A percentile compares a stretch with the other conserved stretches of the same genome.
These are phyloP conservation scores for Cottus gobio DNA, from an alignment of 2,113 vertebrate species.

Conservation along the genomic window DNA sequence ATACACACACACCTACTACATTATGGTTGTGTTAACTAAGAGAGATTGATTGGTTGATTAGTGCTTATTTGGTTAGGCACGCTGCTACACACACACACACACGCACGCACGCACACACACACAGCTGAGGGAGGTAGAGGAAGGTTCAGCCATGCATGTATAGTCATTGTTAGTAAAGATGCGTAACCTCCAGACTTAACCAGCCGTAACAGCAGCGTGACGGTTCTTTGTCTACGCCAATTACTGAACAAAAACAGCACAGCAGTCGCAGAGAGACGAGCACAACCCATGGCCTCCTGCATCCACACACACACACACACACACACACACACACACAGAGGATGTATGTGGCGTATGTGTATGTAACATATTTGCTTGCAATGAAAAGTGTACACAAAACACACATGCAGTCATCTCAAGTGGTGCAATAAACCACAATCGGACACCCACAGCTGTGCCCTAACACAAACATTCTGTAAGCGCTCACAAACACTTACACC, in stretches of 20 bases:
- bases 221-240: constrained; percentile 78
- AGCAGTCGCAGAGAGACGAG: constrained; percentile 51
- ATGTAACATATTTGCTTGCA: constrained; percentile 33
- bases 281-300: constrained; percentile 65
- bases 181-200: constrained; percentile 78
- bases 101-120: constrained; percentile 40
- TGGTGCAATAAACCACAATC: constrained; percentile 67
- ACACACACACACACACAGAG: background rate
- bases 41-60: constrained; percentile 40
- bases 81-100: constrained; percentile 24
- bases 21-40: constrained; percentile 20
- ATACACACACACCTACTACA: constrained; percentile 30
- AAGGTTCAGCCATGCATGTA: constrained; percentile 76
- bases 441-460: constrained; percentile 75
- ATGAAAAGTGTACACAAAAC: constrained; percentile 23
- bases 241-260: constrained; percentile 76
- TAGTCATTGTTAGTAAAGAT: constrained; percentile 79
- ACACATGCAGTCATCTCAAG: constrained; percentile 49
- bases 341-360: constrained; percentile 27
- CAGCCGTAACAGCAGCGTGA: constrained; percentile 77
- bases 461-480: constrained; percentile 73
- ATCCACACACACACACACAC: constrained; percentile 40
- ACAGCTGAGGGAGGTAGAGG: constrained; percentile 60
- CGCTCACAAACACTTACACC: constrained; percentile 73
- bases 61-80: constrained; percentile 34